These are phyloP conservation scores for Dicyrtomina minuta DNA, from an alignment of 2,888 invertebrate species.

Conservation along the genomic window DNA sequence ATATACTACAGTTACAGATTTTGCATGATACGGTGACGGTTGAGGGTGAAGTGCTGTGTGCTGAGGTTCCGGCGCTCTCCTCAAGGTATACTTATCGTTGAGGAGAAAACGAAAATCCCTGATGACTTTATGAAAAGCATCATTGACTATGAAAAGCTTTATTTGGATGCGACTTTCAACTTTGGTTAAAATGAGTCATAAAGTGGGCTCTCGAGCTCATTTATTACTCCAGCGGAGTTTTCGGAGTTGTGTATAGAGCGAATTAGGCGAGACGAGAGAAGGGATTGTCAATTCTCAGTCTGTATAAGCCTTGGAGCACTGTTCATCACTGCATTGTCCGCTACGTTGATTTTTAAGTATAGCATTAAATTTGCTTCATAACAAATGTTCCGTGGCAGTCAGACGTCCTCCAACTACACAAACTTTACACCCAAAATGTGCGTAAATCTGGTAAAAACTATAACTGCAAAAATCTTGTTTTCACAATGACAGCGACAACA, in stretches of 20 bases:
- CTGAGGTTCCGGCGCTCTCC: background rate
- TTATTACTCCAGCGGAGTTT: conserved; percentile 8
- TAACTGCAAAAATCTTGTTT: background rate
- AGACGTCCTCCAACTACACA: conserved; percentile 13
- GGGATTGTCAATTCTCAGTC: background rate
- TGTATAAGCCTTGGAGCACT: background rate
- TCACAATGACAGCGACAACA: background rate
- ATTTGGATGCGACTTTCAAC: background rate
- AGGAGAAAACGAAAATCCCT: conserved; percentile 12
- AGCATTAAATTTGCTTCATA: conserved; percentile 17
- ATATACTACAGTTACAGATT: no score
- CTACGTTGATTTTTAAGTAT: conserved; percentile 17
- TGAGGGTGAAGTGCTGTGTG: background rate
- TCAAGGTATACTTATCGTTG: background rate
- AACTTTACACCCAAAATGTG: conserved; percentile 20
- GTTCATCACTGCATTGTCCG: background rate
- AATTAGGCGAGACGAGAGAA: background rate
- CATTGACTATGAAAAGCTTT: conserved; percentile 15
- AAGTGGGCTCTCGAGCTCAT: conserved; percentile 16
- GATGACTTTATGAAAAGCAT: conserved; percentile 14
- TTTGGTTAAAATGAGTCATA: conserved; percentile 15
- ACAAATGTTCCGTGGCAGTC: conserved; percentile 16
- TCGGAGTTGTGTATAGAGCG: background rate
- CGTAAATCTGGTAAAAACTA: background rate
- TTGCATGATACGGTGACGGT: no score